phyloP scores from a whole-genome alignment of 2,113 vertebrate species.

The Choloepus hoffmanni region DNA sequence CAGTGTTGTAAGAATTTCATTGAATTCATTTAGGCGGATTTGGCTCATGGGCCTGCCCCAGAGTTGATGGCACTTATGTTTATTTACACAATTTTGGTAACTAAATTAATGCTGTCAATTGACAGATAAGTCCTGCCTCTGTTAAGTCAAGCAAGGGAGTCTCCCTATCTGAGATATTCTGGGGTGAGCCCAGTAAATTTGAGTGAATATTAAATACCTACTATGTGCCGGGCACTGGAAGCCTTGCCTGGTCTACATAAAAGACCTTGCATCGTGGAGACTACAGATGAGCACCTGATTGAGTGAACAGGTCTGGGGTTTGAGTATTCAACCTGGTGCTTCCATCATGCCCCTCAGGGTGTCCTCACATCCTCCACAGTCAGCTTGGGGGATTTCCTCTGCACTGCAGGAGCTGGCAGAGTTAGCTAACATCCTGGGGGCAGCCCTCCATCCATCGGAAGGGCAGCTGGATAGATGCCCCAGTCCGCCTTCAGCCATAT shows the following conservation, averaged over 20 bases:
- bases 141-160: neutral
- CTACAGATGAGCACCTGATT: neutral
- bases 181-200: neutral
- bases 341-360: too few species aligned
- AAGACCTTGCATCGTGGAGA: neutral
- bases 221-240: neutral
- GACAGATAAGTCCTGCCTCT: neutral
- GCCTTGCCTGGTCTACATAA: neutral
- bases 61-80: neutral
- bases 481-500: neutral
- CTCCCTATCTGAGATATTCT: neutral
- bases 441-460: neutral
- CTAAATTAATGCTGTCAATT: neutral
- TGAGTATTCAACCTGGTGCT: neutral
- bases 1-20: neutral
- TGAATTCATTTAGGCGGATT: neutral
- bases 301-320: neutral
- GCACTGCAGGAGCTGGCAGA: neutral
- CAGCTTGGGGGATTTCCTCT: neutral
- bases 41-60: neutral
- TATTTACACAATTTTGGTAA: neutral
- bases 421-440: neutral
- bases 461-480: neutral
- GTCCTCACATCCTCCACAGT: accelerated
- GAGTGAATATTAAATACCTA: neutral